Percentiles rank a stretch among this genome's conserved stretches.
Evolutionary conservation across 2,113 vertebrate genomes (phyloP).

Genomic region (Poeciliopsis retropinna): DNA sequence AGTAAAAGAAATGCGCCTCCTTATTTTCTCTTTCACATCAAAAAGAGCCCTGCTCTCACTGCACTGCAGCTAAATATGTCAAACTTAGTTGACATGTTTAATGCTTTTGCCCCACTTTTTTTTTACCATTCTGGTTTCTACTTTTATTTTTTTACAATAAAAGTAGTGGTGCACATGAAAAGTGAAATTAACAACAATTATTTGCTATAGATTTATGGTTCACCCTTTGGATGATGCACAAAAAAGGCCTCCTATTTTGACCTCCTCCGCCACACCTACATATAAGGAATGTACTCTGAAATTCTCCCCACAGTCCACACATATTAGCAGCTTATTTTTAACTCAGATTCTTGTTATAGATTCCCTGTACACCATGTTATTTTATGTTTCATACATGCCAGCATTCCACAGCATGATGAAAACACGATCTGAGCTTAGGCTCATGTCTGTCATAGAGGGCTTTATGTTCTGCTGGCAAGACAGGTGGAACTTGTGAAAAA

Average conservation of each 20-base stretch:
- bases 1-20: constrained; percentile 53
- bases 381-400: constrained; percentile 61
- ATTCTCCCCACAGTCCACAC: constrained; percentile 68
- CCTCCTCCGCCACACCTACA: constrained; percentile 52
- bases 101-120: neutral
- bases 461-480: constrained; percentile 36
- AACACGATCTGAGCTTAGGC: constrained; percentile 52
- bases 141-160: neutral
- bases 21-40: constrained; percentile 59
- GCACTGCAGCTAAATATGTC: constrained; percentile 62
- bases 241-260: constrained; percentile 67
- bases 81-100: neutral
- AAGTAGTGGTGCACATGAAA: neutral
- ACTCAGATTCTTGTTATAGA: constrained; percentile 63
- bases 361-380: constrained; percentile 52
- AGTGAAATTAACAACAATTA: constrained; percentile 6
- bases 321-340: constrained; percentile 80
- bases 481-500: constrained; percentile 10
- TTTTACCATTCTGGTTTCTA: neutral
- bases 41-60: constrained; percentile 62
- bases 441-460: constrained; percentile 1
- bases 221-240: constrained; percentile 52
- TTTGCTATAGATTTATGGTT: constrained; percentile 14
- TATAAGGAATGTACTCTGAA: constrained; percentile 76
- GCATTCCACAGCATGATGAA: constrained; percentile 44